Evolutionary conservation across 2,113 vertebrate genomes (phyloP), one percentile per base, ranked within the genome.

Genomic region (Siphamia tubifer): DNA sequence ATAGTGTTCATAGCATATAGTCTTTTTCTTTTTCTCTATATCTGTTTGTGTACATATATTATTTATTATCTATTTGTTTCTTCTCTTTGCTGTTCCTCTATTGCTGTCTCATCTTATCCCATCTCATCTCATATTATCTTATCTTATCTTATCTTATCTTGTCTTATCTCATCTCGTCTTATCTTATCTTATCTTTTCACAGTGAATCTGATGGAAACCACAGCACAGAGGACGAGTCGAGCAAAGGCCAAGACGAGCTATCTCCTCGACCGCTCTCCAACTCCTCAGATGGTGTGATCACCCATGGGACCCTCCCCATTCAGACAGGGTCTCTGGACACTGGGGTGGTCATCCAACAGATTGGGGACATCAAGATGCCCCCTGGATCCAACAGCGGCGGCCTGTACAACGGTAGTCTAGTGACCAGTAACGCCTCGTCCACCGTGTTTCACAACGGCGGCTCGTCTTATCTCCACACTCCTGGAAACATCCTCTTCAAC

Each of bases 181-280:
- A n/a, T n/a, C n/a, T n/a, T n/a, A n/a, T n/a, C n/a, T n/a, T n/a
- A n/a, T 16, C 10, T 32, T 23, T 25, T 24, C 21, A 11, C 70
- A 98, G 98, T 60, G 98, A 99, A 85, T 99, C 98, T 15, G 98
- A 99, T 81, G 98, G 98, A 45, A 99, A 99, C 85, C 98, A 98
- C 86, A 99, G 97, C 91, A 99, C 98, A 49, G 98, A 99, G 87
- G 98, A 99, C 74, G 98, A 99, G 86, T 99, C 96, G 58, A 98
- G 96, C 85, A 99, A 99, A 85, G 98, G 97, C 23, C 95, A 97
- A 54, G 98, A 99, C 56, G 98, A 99, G 86, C 66, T 98, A 65
- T 98, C 97, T 74, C 97, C 98, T 20, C 94, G 96, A 38, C 93
- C 96, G 0, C 94, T 98, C 61, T 95, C 96, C 13, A 92, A 90